These are phyloP conservation scores for Sarcophaga bullata DNA, from an alignment of 1,140 invertebrate species.

Conservation along the genomic window DNA sequence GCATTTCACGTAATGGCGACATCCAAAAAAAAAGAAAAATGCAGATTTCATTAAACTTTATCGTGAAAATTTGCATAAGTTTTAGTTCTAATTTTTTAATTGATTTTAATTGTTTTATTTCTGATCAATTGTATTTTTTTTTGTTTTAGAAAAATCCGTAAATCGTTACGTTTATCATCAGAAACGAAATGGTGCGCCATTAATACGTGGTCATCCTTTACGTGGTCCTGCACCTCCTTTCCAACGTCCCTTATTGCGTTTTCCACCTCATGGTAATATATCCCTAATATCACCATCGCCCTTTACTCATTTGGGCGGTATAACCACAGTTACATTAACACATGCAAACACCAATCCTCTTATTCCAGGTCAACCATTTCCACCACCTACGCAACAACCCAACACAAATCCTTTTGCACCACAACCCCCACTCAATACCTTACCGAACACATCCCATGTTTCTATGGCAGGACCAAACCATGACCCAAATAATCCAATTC, in stretches of 20 bases:
- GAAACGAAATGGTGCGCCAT: slow-evolving; percentile 42
- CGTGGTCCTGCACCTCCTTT: slow-evolving; percentile 39
- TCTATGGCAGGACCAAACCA: slow-evolving; percentile 35
- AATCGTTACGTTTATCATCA: slow-evolving; percentile 31
- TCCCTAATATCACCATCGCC: slow-evolving; percentile 37
- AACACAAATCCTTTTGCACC: slow-evolving; percentile 49
- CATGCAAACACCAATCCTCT: slow-evolving; percentile 46
- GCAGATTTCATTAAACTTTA: too few species aligned
- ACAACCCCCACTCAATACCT: slow-evolving; percentile 44
- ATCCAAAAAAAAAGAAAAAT: too few species aligned
- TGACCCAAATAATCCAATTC: slow-evolving; percentile 54
- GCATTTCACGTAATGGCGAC: not conserved
- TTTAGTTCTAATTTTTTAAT: not conserved
- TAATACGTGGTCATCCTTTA: slow-evolving; percentile 36
- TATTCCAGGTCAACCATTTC: slow-evolving; percentile 57
- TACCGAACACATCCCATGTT: slow-evolving; percentile 37
- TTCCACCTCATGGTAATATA: slow-evolving; percentile 47
- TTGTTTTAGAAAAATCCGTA: slow-evolving; percentile 10
- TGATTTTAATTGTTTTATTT: not conserved
- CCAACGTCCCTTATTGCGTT: slow-evolving; percentile 43
- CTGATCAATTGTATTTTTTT: not conserved
- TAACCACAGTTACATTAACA: slow-evolving; percentile 52
- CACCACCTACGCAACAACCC: slow-evolving; percentile 49
- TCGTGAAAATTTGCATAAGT: not conserved
- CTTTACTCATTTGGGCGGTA: slow-evolving; percentile 29